Conservation (phyloP, 1,140 invertebrate species). For the Leptoteleia sp. region DNA sequence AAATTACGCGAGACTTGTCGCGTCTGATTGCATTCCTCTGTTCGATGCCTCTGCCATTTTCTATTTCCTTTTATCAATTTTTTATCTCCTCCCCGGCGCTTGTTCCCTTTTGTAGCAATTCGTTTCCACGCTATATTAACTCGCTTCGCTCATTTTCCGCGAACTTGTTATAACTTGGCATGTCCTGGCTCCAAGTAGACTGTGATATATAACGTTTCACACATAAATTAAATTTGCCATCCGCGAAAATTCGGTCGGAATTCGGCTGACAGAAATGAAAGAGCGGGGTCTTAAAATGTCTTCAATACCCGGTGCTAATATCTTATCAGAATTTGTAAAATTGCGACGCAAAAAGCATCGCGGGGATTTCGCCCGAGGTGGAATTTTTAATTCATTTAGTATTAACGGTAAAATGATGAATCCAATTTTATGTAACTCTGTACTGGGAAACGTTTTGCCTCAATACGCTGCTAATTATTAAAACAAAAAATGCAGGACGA, state of each 20-base stretch:
- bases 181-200: neutral
- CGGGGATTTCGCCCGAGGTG: too few relatives aligned
- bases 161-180: conserved; percentile 13
- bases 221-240: conserved; percentile 9
- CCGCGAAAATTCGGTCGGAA: neutral
- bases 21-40: conserved; percentile 31
- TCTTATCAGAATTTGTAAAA: too few relatives aligned
- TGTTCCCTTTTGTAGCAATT: conserved; percentile 6
- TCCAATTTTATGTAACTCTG: too few relatives aligned
- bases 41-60: conserved; percentile 10
- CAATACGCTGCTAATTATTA: too few relatives aligned
- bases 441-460: too few relatives aligned
- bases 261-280: conserved; percentile 1
- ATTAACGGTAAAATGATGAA: too few relatives aligned
- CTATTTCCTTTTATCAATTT: conserved; percentile 18
- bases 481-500: too few relatives aligned
- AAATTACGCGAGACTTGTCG: conserved; percentile 36
- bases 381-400: too few relatives aligned
- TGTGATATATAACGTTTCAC: conserved; percentile 11
- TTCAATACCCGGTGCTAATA: too few relatives aligned
- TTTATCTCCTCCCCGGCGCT: conserved; percentile 3
- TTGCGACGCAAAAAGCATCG: too few relatives aligned
- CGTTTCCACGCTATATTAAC: conserved; percentile 6
- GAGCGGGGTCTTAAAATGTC: neutral
- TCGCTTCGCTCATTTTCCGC: conserved; percentile 1